Conservation (phyloP, 2,113 vertebrate genomes). For the Puffinus mauretanicus region DNA sequence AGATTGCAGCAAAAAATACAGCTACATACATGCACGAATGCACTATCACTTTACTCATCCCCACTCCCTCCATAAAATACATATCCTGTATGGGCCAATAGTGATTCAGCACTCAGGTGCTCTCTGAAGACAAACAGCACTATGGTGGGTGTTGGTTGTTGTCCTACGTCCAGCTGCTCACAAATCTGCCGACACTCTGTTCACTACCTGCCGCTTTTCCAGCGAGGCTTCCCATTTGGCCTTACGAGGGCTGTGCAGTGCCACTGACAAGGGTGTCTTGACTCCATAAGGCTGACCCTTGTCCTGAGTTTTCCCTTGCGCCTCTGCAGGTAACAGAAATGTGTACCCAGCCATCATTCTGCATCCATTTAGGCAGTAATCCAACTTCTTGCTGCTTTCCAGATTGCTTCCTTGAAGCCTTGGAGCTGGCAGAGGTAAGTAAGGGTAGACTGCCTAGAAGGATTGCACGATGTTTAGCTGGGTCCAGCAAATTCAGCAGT, state of each 20-base stretch:
- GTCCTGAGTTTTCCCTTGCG: not conserved
- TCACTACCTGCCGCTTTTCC: no score
- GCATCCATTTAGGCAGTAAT: not conserved
- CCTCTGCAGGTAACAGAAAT: not conserved
- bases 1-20: not conserved
- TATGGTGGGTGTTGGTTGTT: rapidly evolving
- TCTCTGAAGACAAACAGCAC: rapidly evolving
- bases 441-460: not conserved
- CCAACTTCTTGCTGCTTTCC: not conserved
- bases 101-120: not conserved
- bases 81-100: rapidly evolving
- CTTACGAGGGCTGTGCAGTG: rapidly evolving
- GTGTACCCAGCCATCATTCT: rapidly evolving
- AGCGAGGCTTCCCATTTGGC: not conserved
- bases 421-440: not conserved
- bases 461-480: no score
- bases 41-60: not conserved
- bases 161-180: not conserved
- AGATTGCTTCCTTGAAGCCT: not conserved
- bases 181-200: rapidly evolving
- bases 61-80: not conserved
- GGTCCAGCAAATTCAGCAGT: not conserved
- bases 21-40: rapidly evolving
- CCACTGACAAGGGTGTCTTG: not conserved
- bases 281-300: not conserved